Base-by-base conservation (phyloP, 2,113 vertebrate genomes). In the Echinops telfairi region DNA sequence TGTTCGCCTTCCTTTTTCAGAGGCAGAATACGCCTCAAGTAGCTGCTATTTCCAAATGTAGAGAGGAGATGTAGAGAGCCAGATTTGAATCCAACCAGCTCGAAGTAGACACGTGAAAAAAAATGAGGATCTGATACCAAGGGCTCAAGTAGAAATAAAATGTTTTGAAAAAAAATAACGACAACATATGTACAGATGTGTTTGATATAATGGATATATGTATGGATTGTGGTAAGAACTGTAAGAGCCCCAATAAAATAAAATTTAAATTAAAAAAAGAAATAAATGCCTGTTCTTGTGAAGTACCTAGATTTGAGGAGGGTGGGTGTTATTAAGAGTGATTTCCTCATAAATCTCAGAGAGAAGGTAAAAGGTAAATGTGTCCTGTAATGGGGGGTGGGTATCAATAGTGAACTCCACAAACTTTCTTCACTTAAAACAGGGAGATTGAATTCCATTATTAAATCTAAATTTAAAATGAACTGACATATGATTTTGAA, bases 391-490 rank as follows among this genome's bases (percentile, higher is more conserved):
- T 80, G 66, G 79, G 64, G 90, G 88, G 40, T 40, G 40, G 40
- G 58, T 1, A 84, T 9, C 38, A 77, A 81, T 20, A 86, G 22
- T 62, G 33, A 31, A 66, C 23, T 58, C 36, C 12, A 4, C 68
- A 66, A n/a, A 73, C 4, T 1, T 33, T 91, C 10, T 82, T 90
- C 36, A 82, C 29, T 79, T 85, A 38, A 76, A 22, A 92, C 1
- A n/a, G 10, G 33, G 12, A 73, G 47, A 53, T 53, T 47, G 10
- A 9, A 88, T 70, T 43, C 12, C 19, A 83, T 29, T 71, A 60
- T 83, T 89, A 80, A 88, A 87, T 71, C 86, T 76, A 81, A 87
- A 84, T 80, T 80, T 58, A 79, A 79, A 92, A 91, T 78, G 71
- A 93, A 85, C 27, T 66, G 14, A 90, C 58, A 1, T 57, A 92